Evolutionary conservation across 2,113 vertebrate genomes (phyloP).

Genomic region (Anarhynchus alexandrinus): DNA sequence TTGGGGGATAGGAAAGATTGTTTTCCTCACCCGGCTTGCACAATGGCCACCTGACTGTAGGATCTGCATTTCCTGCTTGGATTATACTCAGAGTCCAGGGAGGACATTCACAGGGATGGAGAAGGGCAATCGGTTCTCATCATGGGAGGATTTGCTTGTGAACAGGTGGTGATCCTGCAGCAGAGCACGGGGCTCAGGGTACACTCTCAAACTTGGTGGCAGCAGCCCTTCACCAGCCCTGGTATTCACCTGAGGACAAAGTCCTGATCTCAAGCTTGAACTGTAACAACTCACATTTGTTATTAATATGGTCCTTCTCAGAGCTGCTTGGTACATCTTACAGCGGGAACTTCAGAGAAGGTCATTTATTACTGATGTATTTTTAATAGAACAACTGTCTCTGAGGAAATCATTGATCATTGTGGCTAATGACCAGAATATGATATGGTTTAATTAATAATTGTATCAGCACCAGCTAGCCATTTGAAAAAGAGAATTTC

Average conservation of each 20-base stretch:
- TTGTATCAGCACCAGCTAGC: not conserved
- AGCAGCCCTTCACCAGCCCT: not conserved
- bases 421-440: not conserved
- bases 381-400: slow-evolving; percentile 26
- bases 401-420: slow-evolving; percentile 27
- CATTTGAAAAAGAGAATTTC: not conserved
- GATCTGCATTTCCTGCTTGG: not conserved
- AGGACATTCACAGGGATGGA: not conserved
- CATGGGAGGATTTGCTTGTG: not conserved
- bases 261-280: not conserved
- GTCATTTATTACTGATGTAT: slow-evolving; percentile 3
- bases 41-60: not conserved
- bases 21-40: not conserved
- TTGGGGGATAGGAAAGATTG: not conserved
- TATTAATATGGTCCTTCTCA: not conserved
- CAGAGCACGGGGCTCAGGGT: not conserved
- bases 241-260: not conserved
- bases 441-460: slow-evolving; percentile 34
- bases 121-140: not conserved
- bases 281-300: not conserved
- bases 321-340: not conserved
- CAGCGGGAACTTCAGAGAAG: not conserved
- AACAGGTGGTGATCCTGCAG: not conserved
- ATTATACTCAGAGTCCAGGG: not conserved
- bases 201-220: not conserved